Evolutionary conservation across 2,888 invertebrate species (phyloP).

Genomic region (Lamellibrachia satsuma): DNA sequence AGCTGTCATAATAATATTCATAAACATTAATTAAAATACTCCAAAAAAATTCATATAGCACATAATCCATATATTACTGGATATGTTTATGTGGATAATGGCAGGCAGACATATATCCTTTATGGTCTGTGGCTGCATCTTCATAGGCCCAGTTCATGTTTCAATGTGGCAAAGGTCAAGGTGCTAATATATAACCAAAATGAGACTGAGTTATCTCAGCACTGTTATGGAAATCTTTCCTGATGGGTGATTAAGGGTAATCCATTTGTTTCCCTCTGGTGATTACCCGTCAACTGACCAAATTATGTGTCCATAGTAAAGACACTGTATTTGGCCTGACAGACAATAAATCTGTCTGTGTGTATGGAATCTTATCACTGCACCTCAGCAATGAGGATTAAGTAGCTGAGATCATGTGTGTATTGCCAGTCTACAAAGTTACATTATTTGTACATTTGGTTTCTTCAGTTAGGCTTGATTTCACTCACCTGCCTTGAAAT

Average conservation of each 20-base stretch:
- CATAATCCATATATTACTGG: neutral
- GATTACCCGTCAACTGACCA: neutral
- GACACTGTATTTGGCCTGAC: neutral
- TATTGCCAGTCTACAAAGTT: neutral
- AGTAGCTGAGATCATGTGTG: neutral
- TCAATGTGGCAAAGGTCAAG: conserved; percentile 8
- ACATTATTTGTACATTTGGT: neutral
- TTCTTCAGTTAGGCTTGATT: neutral
- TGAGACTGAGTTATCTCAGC: neutral
- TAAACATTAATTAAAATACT: neutral
- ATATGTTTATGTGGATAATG: neutral
- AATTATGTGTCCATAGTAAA: neutral
- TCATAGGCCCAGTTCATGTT: neutral
- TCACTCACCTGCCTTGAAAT: neutral
- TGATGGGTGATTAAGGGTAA: neutral
- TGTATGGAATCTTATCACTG: neutral
- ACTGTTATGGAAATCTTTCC: neutral
- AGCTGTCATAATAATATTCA: neutral
- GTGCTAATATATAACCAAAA: neutral
- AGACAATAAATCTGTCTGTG: neutral
- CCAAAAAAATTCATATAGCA: neutral
- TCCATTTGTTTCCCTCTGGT: neutral
- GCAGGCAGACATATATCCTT: neutral
- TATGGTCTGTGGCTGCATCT: neutral
- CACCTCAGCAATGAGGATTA: neutral